These are phyloP conservation scores for Frieseomelitta varia DNA, from an alignment of 1,140 invertebrate species.

Conservation along the genomic window DNA sequence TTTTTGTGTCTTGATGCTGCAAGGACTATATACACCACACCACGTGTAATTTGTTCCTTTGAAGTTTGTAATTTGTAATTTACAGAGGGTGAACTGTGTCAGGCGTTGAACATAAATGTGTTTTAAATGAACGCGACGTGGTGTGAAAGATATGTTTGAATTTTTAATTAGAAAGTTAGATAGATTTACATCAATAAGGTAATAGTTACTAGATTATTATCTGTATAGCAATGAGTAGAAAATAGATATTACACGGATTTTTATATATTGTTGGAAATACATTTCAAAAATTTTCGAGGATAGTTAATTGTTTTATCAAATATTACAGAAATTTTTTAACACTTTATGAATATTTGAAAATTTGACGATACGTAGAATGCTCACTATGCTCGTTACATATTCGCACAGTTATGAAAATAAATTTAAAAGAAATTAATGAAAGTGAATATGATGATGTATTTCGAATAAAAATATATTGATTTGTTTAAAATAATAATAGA, in stretches of 20 bases:
- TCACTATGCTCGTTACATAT: too few species aligned
- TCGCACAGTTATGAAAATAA: neutral
- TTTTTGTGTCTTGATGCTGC: too few species aligned
- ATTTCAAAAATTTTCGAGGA: too few species aligned
- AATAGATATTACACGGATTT: neutral
- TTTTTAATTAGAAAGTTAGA: neutral
- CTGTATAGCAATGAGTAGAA: too few species aligned
- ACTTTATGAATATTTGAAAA: too few species aligned
- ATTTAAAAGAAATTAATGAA: neutral
- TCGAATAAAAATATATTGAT: neutral
- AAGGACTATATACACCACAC: too few species aligned
- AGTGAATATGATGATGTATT: neutral
- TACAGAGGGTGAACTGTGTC: neutral
- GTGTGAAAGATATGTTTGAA: neutral
- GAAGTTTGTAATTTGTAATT: neutral
- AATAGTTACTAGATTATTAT: neutral
- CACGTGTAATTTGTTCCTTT: neutral
- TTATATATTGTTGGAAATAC: too few species aligned
- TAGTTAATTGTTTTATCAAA: too few species aligned
- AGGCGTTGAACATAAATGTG: neutral
- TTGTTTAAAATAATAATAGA: neutral
- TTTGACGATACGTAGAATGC: too few species aligned
- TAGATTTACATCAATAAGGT: too few species aligned
- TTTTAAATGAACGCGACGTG: too few species aligned
- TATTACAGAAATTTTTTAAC: too few species aligned